Evolutionary conservation across 2,888 invertebrate genomes (phyloP).

Genomic region (Xylota sylvarum): DNA sequence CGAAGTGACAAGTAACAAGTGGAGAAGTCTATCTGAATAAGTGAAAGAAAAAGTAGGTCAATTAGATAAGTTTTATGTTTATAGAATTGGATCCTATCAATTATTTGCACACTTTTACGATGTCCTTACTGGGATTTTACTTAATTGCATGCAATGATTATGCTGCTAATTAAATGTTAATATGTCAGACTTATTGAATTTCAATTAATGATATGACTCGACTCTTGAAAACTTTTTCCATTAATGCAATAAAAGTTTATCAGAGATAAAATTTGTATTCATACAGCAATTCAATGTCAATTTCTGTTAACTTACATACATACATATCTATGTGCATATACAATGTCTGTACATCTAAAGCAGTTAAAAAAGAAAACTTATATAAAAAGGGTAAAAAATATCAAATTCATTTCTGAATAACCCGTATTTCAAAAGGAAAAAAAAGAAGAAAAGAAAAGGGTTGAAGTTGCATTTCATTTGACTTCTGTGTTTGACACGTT

Average conservation of each 20-base stretch:
- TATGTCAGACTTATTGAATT: constrained; percentile 9
- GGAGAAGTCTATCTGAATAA: constrained; percentile 38
- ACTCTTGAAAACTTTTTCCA: not conserved
- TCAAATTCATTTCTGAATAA: not conserved
- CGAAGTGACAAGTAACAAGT: constrained; percentile 48
- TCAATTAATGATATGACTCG: not conserved
- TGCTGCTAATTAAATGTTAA: constrained; percentile 13
- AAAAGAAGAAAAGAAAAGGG: not conserved
- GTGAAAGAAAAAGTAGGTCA: constrained; percentile 34
- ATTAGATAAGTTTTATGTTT: constrained; percentile 43
- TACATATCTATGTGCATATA: too few relatives aligned
- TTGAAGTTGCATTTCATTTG: constrained; percentile 5
- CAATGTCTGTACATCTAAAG: too few relatives aligned
- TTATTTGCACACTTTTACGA: constrained; percentile 42
- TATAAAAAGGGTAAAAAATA: not conserved
- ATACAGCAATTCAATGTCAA: not conserved
- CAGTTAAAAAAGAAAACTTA: not conserved
- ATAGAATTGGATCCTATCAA: constrained; percentile 22
- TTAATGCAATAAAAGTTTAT: not conserved
- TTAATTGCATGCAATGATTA: constrained; percentile 12
- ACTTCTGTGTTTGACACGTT: constrained; percentile 16
- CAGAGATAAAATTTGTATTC: not conserved
- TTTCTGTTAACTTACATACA: too few relatives aligned
- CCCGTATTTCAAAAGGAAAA: not conserved
- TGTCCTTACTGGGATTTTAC: not conserved